Base-by-base conservation (phyloP, 2,888 invertebrate genomes). In the Asteroscopus sphinx region DNA sequence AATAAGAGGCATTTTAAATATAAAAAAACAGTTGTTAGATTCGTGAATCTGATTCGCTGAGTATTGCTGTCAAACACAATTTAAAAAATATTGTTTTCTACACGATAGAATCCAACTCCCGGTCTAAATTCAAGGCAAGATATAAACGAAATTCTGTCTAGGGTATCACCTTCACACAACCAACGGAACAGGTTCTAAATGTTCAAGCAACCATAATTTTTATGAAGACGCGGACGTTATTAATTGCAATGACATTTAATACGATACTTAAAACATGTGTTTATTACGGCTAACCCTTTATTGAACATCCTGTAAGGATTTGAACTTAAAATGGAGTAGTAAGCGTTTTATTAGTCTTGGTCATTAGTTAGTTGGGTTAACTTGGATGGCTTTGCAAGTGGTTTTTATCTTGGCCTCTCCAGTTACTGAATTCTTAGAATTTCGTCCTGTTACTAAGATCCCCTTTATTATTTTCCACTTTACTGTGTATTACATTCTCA, bases 131-230 rank as follows among this genome's bases (percentile, higher is more conserved):
- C 11, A 28, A 35, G 35, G 37, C 41, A 47, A 30, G 52, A 71
- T 68, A 70, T 79, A 67, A 68, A 75, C 76, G 40, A 74, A 75
- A 76, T 81, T 74, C 80, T 78, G 59, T 68, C 63, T 68, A 75
- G 73, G 68, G 64, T 80, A 78, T 85, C 78, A 82, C 86, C 83
- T 88, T 86, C 81, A 66, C 72, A 73, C 78, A 77, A 78, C 80
- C 70, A 76, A 69, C 52, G 44, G 69, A 86, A 88, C 89, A 67
- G 85, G 91, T 90, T 88, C 79, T 84, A 74, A 80, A 82, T 75
- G 70, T 70, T 73, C 71, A 32, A 68, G 71, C 68, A 71, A 80
- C 79, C 78, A 82, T 82, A 80, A 84, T 78, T 77, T 79, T 80
- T 83, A 81, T 85, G 80, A 80, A 80, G 76, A 77, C 76, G 68